Evolutionary conservation across 2,888 invertebrate genomes (phyloP).

Genomic region (Sinentomon sp.): DNA sequence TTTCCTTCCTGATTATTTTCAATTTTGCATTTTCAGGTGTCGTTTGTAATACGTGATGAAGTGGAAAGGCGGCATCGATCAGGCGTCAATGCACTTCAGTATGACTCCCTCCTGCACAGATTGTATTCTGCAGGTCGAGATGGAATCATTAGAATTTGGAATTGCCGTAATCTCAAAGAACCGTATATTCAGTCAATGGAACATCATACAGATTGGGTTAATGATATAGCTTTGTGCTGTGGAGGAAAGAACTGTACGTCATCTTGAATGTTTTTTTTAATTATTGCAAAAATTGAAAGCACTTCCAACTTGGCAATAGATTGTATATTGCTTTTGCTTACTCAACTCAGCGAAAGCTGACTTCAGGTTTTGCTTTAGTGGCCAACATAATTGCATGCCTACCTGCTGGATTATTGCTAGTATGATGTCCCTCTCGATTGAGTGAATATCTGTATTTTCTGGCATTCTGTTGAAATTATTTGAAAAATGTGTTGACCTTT

Average conservation of each 20-base stretch:
- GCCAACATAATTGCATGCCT: no score
- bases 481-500: no score
- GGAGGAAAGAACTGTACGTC: constrained; percentile 68
- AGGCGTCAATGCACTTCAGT: constrained; percentile 82
- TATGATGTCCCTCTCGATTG: no score
- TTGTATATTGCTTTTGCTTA: no score
- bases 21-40: constrained; percentile 57
- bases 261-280: not conserved
- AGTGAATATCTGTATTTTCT: no score
- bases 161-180: constrained; percentile 33
- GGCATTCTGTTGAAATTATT: no score
- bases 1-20: no score
- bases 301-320: no score
- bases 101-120: constrained; percentile 57
- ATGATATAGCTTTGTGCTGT: constrained; percentile 92
- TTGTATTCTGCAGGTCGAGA: constrained; percentile 90
- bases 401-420: no score
- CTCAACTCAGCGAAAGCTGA: no score
- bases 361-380: no score
- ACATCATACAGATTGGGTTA: constrained; percentile 99
- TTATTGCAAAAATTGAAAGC: no score
- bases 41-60: constrained; percentile 90
- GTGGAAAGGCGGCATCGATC: constrained; percentile 80
- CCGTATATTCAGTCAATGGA: constrained; percentile 89
- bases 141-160: constrained; percentile 84